Conservation (phyloP, 1,140 invertebrate species). For the Scaptomyza graminum region DNA sequence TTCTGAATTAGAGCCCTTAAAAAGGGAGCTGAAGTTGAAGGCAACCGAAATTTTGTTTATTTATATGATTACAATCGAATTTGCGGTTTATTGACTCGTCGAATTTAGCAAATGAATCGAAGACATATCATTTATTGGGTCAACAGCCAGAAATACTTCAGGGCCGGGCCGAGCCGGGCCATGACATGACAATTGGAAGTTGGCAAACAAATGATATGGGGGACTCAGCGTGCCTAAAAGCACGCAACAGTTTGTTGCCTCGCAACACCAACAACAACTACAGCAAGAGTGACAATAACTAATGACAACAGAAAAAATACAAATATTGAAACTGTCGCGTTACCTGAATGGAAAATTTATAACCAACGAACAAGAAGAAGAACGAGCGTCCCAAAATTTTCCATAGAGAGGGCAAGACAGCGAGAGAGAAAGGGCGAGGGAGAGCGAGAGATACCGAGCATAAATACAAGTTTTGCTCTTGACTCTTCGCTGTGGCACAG, state of each 20-base stretch:
- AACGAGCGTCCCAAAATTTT: constrained; percentile 8
- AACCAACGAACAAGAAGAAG: neutral
- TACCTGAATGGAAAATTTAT: constrained; percentile 24
- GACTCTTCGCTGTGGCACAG: neutral
- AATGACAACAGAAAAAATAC: constrained; percentile 7
- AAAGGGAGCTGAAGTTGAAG: neutral
- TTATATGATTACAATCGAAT: constrained; percentile 15
- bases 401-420: constrained; percentile 6
- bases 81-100: constrained; percentile 34
- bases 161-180: constrained; percentile 5
- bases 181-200: constrained; percentile 33
- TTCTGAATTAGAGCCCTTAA: neutral
- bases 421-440: neutral
- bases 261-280: constrained; percentile 14
- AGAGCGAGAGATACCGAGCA: neutral
- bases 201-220: neutral
- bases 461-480: neutral
- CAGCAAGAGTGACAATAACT: constrained; percentile 10
- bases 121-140: constrained; percentile 56
- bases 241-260: constrained; percentile 47
- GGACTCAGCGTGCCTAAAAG: constrained; percentile 41
- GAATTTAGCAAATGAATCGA: constrained; percentile 16
- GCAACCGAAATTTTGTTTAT: constrained; percentile 38
- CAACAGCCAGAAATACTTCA: constrained; percentile 52
- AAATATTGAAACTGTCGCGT: constrained; percentile 16